A percentile compares a stretch with the other conserved stretches of the same genome.
phyloP scores from a whole-genome alignment of 2,888 invertebrate species.

The Diarsia mendica region DNA sequence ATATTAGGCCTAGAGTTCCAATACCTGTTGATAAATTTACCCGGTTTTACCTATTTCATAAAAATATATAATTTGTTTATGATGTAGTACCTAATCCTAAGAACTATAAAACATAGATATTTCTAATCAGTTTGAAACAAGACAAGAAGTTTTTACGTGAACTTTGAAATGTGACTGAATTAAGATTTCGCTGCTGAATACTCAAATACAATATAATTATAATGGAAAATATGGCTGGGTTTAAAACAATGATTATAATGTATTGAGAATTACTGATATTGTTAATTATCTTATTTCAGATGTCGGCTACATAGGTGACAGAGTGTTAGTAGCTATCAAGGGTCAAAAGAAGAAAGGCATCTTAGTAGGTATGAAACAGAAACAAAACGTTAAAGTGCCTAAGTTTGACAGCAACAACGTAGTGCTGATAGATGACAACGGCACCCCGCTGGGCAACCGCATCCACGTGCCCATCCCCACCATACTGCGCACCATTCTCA shows the following conservation, averaged over 20 bases:
- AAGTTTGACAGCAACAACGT: slow-evolving; percentile 98
- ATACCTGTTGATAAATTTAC: background rate
- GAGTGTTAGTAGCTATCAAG: slow-evolving; percentile 97
- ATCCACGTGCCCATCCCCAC: slow-evolving; percentile 99
- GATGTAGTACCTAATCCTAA: background rate
- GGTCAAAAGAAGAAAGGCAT: slow-evolving; percentile 98
- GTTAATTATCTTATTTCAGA: slow-evolving; percentile 72
- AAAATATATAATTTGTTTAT: background rate
- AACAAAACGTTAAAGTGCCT: slow-evolving; percentile 95
- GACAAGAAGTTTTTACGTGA: background rate
- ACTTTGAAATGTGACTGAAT: background rate
- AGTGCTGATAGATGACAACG: slow-evolving; percentile 98
- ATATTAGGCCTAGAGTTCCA: background rate
- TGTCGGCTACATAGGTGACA: slow-evolving; percentile 93
- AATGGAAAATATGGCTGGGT: background rate
- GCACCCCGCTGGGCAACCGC: slow-evolving; percentile 98
- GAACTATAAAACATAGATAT: background rate
- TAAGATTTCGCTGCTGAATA: background rate
- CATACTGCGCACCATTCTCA: slow-evolving; percentile 95
- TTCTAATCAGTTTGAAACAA: background rate
- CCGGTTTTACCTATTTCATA: background rate
- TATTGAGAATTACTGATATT: background rate
- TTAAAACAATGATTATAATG: background rate
- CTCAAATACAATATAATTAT: background rate
- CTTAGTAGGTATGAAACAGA: slow-evolving; percentile 94